Base-by-base conservation (phyloP, 2,797 vertebrate genomes). In the Tapirus indicus region DNA sequence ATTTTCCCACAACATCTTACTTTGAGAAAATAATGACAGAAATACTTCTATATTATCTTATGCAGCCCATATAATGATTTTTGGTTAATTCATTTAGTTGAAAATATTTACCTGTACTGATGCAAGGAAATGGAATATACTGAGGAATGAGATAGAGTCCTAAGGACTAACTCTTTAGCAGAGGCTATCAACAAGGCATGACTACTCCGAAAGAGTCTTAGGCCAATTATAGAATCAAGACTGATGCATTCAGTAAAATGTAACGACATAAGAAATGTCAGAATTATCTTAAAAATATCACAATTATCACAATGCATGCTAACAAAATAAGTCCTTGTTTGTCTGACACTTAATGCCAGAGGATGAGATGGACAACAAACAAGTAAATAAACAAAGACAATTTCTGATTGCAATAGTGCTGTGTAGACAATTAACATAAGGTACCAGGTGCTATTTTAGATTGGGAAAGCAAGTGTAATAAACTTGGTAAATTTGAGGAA, bases 1-100 rank as follows among this genome's bases (percentile, higher is more conserved):
- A 86, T 56, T 94, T 93, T 23, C 68, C 10, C 2, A 94, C 18
- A 71, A 82, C 12, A 62, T 62, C 20, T 80, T 80, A 54, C 54
- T 72, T 96, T 85, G 62, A 92, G 41, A 88, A 72, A 93, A 35
- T 78, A 88, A 88, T 38, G 9, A 10, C 2, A 87, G 87, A 80
- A 93, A 88, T 25, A 44, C 8, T 60, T 35, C n/a, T 44, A 44
- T 54, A 14, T 83, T 62, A 82, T 9, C 20, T 64, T 72, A 56
- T 64, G 7, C 2, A 66, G 12, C 80, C 8, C 7, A 52, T 32
- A 66, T 21, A 56, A 60, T 54, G 66, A 66, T 41, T 78, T 87
- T 52, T 64, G 4, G 21, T 49, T 86, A 68, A 60, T 54, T 93
- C 56, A 89, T 66, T 88, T 66, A 35, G 10, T n/a, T 88, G 27